A percentile compares a stretch with the other conserved stretches of the same genome.
These are phyloP conservation scores for Apostichopus leukothele DNA, from an alignment of 53 echinoderm and acorn worm genomes.

Conservation along the genomic window DNA sequence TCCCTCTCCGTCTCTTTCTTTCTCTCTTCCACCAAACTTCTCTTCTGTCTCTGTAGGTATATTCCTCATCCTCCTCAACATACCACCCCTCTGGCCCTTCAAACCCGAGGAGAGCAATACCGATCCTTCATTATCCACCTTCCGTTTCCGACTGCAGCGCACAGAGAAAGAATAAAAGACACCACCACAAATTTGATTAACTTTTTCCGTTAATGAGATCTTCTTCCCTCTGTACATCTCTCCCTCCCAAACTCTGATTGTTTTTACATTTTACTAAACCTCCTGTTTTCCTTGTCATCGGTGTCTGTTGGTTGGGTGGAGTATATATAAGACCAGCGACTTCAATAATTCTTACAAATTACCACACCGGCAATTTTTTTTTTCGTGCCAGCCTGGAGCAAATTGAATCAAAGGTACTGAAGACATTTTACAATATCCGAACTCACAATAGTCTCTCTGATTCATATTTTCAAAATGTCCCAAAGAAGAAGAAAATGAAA, in stretches of 20 bases:
- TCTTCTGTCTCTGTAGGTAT: not conserved
- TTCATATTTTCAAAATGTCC: conserved; percentile 7
- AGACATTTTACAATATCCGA: not conserved
- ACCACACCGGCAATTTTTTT: not conserved
- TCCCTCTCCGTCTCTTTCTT: not conserved
- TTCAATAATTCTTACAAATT: conserved; percentile 35
- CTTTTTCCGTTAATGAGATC: conserved; percentile 29
- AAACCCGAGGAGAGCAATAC: conserved; percentile 5
- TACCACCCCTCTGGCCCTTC: not conserved
- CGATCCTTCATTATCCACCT: not conserved
- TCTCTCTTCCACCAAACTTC: not conserved
- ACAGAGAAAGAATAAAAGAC: not conserved
- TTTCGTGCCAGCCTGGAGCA: conserved; percentile 16
- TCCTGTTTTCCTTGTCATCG: conserved; percentile 8
- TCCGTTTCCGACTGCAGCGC: not conserved
- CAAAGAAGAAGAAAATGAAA: not conserved
- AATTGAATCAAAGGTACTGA: conserved; percentile 6
- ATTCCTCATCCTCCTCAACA: not conserved
- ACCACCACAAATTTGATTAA: conserved; percentile 17
- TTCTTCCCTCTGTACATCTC: conserved; percentile 1
- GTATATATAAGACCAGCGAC: conserved; percentile 29
- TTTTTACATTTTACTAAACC: conserved; percentile 10
- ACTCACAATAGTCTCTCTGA: not conserved
- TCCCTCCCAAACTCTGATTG: not conserved
- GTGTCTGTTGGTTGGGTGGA: not conserved